Base-by-base conservation (phyloP, 2,797 vertebrate genomes). In the Periparus ater region DNA sequence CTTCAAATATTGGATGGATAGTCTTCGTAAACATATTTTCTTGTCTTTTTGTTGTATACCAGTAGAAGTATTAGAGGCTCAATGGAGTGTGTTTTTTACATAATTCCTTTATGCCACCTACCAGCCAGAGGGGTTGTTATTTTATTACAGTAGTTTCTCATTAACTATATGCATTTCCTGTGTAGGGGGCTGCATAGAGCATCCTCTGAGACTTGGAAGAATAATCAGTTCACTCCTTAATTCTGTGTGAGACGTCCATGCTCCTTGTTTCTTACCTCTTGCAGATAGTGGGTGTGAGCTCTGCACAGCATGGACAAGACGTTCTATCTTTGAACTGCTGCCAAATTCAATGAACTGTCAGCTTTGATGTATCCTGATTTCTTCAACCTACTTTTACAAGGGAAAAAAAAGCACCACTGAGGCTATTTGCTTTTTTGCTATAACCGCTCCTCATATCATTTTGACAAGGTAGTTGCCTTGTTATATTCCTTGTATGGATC, bases 241-340 rank as follows among this genome's bases (percentile, higher is more conserved):
- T 62, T 84, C 70, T 7, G 0, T 70, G 54, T 0, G 11, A 71
- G 47, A 34, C 2, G 2, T 44, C 47, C n/a, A 9, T 57, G 40
- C 17, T 88, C 27, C 66, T 88, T 3, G 0, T 79, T 85, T 73
- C 57, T 70, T 47, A 58, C 14, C 42, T 83, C 47, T 73, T 76
- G 40, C 48, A 76, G 51, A 53, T 12, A 76, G 58, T 14, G 10
- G 55, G 71, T 73, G 51, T 1, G 6, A 68, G 71, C 45, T 75
- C 63, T 60, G 29, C 38, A 60, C 29, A n/a, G 60, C 26, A 14
- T 4, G 40, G 61, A 81, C 83, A 73, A 73, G 78, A 80, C 17
- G 5, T 93, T 95, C 85, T 84, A 26, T 45, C 85, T 93, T 95
- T 91, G 63, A 95, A 82, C 70, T 84, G 71, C 79, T 76, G 88